These are phyloP conservation scores for Pachymerium ferrugineum DNA, from an alignment of 2,888 invertebrate species.

Conservation along the genomic window DNA sequence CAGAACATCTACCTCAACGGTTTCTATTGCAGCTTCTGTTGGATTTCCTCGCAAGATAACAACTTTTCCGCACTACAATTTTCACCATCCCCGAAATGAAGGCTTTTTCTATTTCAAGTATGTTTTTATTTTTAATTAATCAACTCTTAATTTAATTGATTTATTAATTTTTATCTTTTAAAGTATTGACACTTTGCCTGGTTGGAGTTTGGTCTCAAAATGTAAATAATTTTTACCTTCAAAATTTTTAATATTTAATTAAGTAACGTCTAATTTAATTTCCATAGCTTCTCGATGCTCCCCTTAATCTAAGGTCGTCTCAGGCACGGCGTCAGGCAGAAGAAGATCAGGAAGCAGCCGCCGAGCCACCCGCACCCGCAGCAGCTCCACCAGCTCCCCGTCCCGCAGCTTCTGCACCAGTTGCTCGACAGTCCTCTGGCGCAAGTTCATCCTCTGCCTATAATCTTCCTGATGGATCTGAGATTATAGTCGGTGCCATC, in stretches of 20 bases:
- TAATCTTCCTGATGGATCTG: slow-evolving; percentile 34
- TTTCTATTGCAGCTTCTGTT: too few species aligned
- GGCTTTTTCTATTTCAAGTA: not conserved
- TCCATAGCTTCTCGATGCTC: not conserved
- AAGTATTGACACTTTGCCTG: not conserved
- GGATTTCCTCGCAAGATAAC: too few species aligned
- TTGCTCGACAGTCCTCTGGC: not conserved
- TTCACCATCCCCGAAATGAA: too few species aligned
- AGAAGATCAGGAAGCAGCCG: not conserved
- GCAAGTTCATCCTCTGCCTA: not conserved
- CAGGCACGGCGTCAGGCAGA: slow-evolving; percentile 3
- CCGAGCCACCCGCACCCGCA: not conserved
- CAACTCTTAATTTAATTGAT: not conserved
- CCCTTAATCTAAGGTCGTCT: not conserved
- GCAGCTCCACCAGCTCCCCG: not conserved
- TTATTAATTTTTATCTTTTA: not conserved
- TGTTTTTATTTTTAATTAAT: not conserved
- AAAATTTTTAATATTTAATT: not conserved
- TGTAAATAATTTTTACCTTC: not conserved
- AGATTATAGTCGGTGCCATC: slow-evolving; percentile 35
- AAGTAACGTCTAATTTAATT: not conserved
- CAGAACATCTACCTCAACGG: too few species aligned
- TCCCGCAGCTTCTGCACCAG: not conserved
- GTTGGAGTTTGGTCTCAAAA: slow-evolving; percentile 6
- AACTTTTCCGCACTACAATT: too few species aligned